phyloP scores from a whole-genome alignment of 2,797 vertebrate genomes.

The Falco biarmicus region DNA sequence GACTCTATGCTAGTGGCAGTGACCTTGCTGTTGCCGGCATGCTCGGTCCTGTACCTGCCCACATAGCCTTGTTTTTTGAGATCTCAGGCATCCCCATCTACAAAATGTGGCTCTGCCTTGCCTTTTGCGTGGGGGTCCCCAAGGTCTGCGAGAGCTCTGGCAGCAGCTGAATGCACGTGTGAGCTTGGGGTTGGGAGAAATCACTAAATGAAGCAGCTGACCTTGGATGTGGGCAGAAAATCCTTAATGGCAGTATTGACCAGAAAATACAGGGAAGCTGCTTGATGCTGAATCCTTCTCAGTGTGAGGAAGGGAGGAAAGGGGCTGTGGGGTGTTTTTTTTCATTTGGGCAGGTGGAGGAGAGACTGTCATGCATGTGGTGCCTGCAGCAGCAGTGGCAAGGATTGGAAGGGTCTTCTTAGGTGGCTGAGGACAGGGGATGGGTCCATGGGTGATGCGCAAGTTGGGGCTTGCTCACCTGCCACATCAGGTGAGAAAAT shows the following conservation, averaged over 20 bases:
- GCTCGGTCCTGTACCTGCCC: background rate
- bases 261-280: background rate
- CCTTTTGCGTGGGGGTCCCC: background rate
- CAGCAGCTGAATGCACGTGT: background rate
- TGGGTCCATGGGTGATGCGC: background rate
- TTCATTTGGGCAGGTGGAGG: background rate
- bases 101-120: background rate
- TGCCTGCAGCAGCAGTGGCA: background rate
- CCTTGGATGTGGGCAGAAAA: background rate
- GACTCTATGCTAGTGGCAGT: accelerated
- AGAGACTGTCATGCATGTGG: background rate
- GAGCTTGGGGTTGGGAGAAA: background rate
- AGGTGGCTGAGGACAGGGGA: background rate
- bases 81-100: background rate
- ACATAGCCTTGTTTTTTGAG: background rate
- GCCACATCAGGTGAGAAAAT: background rate
- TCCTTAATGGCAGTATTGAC: background rate
- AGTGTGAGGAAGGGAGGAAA: background rate
- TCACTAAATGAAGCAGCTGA: background rate
- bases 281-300: background rate
- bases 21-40: background rate
- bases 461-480: background rate
- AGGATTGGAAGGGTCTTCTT: background rate
- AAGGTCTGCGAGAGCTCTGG: background rate
- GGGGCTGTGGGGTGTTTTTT: background rate